phyloP scores from a whole-genome alignment of 2,113 vertebrate species.

The Cettia cetti region DNA sequence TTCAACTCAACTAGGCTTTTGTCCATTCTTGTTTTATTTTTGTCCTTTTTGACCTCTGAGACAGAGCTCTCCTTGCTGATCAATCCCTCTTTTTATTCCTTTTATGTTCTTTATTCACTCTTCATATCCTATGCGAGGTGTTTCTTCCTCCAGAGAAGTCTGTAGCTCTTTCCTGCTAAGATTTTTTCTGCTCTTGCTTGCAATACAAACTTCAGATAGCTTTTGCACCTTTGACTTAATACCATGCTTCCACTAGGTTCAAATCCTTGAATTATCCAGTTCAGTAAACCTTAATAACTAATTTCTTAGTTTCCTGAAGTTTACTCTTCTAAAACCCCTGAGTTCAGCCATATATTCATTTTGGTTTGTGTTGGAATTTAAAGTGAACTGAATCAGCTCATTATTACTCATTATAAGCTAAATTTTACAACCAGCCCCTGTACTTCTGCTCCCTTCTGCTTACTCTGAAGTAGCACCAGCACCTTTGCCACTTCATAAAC shows the following conservation, averaged over 20 bases:
- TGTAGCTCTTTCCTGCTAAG: neutral
- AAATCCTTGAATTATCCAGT: neutral
- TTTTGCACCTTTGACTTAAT: conserved; percentile 4
- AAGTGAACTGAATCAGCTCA: neutral
- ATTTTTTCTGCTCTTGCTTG: neutral
- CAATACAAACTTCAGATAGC: neutral
- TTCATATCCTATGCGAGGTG: neutral
- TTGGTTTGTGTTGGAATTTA: neutral
- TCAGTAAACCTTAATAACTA: neutral
- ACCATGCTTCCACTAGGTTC: neutral
- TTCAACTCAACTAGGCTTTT: neutral
- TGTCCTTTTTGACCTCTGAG: neutral
- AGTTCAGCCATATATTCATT: neutral
- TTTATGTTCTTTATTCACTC: neutral
- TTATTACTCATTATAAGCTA: neutral
- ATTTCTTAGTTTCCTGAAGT: neutral
- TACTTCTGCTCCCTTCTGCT: neutral
- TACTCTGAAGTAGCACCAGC: neutral
- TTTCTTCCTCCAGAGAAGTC: neutral
- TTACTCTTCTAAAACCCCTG: neutral
- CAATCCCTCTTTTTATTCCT: neutral
- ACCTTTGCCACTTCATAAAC: neutral
- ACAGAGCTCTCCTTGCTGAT: neutral
- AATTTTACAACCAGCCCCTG: neutral
- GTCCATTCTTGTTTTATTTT: neutral